Percentiles rank a stretch among this genome's conserved stretches.
Evolutionary conservation across 2,797 vertebrate species (phyloP).

Genomic region (Lemur catta): DNA sequence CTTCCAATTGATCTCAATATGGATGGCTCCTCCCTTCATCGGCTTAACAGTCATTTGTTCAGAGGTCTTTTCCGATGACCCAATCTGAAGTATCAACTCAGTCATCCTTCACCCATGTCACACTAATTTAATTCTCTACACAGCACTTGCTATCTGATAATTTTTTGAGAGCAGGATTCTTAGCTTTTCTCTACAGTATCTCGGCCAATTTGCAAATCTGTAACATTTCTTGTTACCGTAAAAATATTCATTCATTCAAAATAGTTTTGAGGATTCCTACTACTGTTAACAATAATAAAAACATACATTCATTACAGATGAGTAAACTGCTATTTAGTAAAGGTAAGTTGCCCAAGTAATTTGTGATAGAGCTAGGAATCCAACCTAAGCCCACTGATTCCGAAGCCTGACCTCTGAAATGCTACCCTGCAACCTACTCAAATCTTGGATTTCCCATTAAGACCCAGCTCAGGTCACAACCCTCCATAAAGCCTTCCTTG

Average conservation of each 20-base stretch:
- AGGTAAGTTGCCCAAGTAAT: neutral
- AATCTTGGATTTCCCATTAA: neutral
- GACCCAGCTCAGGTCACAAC: neutral
- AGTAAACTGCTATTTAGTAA: neutral
- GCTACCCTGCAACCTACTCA: neutral
- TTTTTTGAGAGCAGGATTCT: neutral
- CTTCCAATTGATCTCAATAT: neutral
- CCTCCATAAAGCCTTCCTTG: conserved; percentile 10
- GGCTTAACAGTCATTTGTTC: neutral
- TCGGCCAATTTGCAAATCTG: neutral
- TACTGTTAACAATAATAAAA: conserved; percentile 10
- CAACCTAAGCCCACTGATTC: neutral
- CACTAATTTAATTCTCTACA: neutral
- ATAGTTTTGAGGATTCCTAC: neutral
- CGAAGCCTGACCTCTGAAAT: neutral
- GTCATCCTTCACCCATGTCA: neutral
- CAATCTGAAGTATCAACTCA: neutral
- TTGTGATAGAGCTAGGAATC: neutral
- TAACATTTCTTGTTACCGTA: neutral
- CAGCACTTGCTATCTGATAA: neutral
- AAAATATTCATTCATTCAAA: conserved; percentile 20
- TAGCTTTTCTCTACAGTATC: neutral
- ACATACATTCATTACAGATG: neutral
- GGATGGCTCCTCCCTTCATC: neutral
- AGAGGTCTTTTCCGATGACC: neutral